These are phyloP conservation scores for Siniperca chuatsi DNA, from an alignment of 2,113 vertebrate genomes.

Conservation along the genomic window DNA sequence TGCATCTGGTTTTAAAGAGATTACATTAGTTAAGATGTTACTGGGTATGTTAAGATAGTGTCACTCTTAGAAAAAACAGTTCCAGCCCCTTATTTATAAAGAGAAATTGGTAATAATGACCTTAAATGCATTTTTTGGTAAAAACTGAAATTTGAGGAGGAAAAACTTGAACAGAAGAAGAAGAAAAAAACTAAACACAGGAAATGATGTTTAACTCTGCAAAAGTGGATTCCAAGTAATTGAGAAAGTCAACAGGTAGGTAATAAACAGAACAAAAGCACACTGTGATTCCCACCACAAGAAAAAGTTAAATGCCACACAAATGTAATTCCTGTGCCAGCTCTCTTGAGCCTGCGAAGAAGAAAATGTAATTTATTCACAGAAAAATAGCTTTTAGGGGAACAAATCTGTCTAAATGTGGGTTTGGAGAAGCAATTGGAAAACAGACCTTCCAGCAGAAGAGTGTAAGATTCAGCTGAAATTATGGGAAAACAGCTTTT, in stretches of 20 bases:
- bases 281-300: slow-evolving; percentile 35
- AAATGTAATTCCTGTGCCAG: slow-evolving; percentile 35
- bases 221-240: slow-evolving; percentile 49
- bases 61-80: background rate
- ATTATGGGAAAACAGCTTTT: background rate
- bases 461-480: background rate
- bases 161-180: slow-evolving; percentile 17
- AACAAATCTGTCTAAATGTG: slow-evolving; percentile 43
- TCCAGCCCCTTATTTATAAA: slow-evolving; percentile 8
- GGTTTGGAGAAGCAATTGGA: slow-evolving; percentile 4
- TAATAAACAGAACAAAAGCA: slow-evolving; percentile 56
- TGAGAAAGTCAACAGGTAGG: slow-evolving; percentile 49
- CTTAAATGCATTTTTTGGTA: slow-evolving; percentile 6
- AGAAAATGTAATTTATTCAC: slow-evolving; percentile 43
- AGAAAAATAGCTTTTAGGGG: slow-evolving; percentile 40
- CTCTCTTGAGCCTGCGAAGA: slow-evolving; percentile 34
- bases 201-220: slow-evolving; percentile 54
- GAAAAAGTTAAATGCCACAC: slow-evolving; percentile 32
- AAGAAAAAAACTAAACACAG: background rate
- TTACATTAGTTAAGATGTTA: slow-evolving; percentile 40
- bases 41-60: background rate
- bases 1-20: slow-evolving; percentile 42
- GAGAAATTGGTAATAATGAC: background rate
- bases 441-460: slow-evolving; percentile 6
- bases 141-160: slow-evolving; percentile 8